These are phyloP conservation scores for Montipora sp. DNA, from an alignment of 64 coral and sea anemone species.

Conservation along the genomic window DNA sequence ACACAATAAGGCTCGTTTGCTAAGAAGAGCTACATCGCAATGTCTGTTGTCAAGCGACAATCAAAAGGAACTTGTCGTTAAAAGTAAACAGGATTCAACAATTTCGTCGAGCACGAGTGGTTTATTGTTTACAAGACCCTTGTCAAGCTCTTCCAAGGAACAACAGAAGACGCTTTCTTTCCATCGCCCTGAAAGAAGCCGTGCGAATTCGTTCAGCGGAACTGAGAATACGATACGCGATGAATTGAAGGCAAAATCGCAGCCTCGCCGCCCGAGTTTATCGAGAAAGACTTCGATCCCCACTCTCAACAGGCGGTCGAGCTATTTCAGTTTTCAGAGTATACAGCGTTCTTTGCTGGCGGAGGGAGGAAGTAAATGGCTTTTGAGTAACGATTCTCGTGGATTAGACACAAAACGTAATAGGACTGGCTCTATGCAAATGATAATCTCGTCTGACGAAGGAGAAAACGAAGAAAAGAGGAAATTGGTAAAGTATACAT, in stretches of 20 bases:
- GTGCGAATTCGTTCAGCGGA: neutral
- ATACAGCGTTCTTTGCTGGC: neutral
- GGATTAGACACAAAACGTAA: neutral
- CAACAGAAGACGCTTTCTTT: neutral
- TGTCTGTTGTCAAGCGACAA: neutral
- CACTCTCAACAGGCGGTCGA: neutral
- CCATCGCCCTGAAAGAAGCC: neutral
- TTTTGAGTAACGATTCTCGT: neutral
- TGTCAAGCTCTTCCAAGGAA: neutral
- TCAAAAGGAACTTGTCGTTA: neutral
- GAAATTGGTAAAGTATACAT: neutral
- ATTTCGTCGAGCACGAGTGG: constrained; percentile 27
- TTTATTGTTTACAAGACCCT: constrained; percentile 14
- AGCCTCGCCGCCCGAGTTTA: neutral
- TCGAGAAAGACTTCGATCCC: neutral
- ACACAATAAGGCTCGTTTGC: neutral
- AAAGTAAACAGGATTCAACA: constrained; percentile 10
- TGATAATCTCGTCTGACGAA: neutral
- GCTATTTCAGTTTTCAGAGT: constrained; percentile 23
- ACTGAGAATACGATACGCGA: neutral
- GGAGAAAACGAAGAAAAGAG: constrained; percentile 2
- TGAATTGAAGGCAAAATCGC: neutral
- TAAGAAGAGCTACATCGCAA: constrained; percentile 18
- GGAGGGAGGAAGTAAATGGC: neutral
- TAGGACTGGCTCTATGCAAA: neutral